Evolutionary conservation across 1,140 invertebrate genomes (phyloP).

Genomic region (Hylaeus anthracinus): DNA sequence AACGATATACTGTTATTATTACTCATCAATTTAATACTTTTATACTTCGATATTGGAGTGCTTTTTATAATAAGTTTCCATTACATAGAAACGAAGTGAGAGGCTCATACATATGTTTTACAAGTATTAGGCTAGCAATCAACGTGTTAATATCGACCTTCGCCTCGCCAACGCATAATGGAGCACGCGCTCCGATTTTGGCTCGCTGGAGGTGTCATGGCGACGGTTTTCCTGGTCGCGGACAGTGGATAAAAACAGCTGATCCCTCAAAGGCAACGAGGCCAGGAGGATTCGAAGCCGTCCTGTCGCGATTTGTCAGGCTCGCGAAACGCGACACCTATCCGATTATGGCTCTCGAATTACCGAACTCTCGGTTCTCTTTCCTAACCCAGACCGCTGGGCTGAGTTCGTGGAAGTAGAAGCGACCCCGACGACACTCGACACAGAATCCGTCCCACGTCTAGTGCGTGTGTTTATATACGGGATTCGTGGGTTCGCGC

Average conservation of each 20-base stretch:
- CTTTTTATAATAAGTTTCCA: too few relatives aligned
- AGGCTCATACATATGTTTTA: too few relatives aligned
- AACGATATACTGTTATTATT: too few relatives aligned
- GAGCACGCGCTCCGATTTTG: too few relatives aligned
- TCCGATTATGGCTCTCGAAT: constrained; percentile 78
- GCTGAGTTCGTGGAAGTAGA: constrained; percentile 1
- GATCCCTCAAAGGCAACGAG: constrained; percentile 40
- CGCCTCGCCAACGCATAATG: too few relatives aligned
- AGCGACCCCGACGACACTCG: constrained; percentile 25
- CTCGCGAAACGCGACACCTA: constrained; percentile 73
- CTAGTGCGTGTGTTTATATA: constrained; percentile 50
- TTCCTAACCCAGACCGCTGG: constrained; percentile 21
- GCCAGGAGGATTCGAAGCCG: constrained; percentile 32
- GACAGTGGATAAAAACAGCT: constrained; percentile 34
- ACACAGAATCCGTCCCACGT: background rate
- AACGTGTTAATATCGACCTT: too few relatives aligned
- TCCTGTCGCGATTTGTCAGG: constrained; percentile 61
- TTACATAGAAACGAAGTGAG: too few relatives aligned
- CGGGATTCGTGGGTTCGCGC: constrained; percentile 17
- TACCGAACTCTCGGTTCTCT: constrained; percentile 64
- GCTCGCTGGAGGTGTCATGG: background rate
- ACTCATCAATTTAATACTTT: too few relatives aligned
- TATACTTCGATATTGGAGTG: too few relatives aligned
- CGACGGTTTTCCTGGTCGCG: constrained; percentile 1
- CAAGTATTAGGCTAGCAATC: too few relatives aligned